phyloP scores from a whole-genome alignment of 2,113 vertebrate species.

The Corydoras sp. region DNA sequence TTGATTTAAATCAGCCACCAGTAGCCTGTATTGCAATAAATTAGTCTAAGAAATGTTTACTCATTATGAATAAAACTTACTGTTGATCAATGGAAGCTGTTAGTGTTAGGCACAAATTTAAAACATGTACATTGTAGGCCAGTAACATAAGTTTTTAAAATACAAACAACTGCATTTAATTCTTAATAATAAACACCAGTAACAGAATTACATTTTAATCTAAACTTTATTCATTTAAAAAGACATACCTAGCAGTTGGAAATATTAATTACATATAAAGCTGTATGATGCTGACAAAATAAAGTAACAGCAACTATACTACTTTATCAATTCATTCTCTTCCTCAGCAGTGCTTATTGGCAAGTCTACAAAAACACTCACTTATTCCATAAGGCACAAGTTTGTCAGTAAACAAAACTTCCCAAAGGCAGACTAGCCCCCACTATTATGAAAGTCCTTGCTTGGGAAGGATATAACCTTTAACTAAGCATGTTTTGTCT shows the following conservation, averaged over 20 bases:
- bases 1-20: too few species aligned
- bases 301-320: constrained; percentile 37
- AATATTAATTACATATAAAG: constrained; percentile 51
- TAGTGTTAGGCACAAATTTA: too few species aligned
- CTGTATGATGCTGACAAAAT: constrained; percentile 41
- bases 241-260: constrained; percentile 44
- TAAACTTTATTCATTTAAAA: constrained; percentile 59
- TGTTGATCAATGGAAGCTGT: too few species aligned
- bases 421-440: neutral
- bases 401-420: constrained; percentile 18
- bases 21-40: too few species aligned
- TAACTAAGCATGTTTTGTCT: neutral
- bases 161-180: too few species aligned
- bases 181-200: neutral
- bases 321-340: constrained; percentile 17
- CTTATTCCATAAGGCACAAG: constrained; percentile 37
- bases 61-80: too few species aligned
- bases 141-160: too few species aligned
- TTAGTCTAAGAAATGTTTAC: too few species aligned
- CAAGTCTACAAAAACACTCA: constrained; percentile 12
- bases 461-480: too few species aligned
- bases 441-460: neutral
- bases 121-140: too few species aligned
- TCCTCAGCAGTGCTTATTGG: neutral
- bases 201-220: constrained; percentile 21